Base-by-base conservation (phyloP, 2,888 invertebrate genomes). In the Cyclophora albipunctata region DNA sequence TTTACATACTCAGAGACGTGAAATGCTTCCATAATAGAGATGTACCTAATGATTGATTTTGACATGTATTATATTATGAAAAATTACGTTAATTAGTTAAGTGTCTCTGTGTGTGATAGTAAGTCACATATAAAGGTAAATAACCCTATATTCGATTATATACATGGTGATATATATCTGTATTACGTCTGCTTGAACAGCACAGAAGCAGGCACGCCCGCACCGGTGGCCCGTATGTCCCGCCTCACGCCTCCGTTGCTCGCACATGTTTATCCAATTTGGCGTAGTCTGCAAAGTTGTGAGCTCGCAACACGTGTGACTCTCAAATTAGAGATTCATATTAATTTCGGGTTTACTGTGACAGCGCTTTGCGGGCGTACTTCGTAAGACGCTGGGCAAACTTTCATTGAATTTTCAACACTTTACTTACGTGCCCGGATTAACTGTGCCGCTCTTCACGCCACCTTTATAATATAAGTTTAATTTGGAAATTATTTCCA, bases 261-360 rank as follows among this genome's bases (percentile, higher is more conserved):
- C 77, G 81, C 84, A 83, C 85, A 83, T 86, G 86, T 84, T 86
- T 82, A 87, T 86, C 84, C 84, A 86, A 87, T 86, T 87, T 85
- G 81, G 81, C 80, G 82, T 70, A 78, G 87, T 87, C 87, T 87
- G 87, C 84, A 82, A 87, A 88, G 87, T 87, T 88, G 84, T 63
- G 81, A 84, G 84, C 74, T 81, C 71, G 85, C 81, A 86, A 80
- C 86, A 86, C 83, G 83, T 88, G 87, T 81, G 81, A 73, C 76
- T 81, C 77, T 74, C 78, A 84, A 86, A 88, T 87, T 86, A 85
- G 83, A 82, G 84, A 87, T 88, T 86, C 84, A 86, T 88, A 85
- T 85, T 87, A 86, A 88, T 86, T 86, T 84, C 78, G 73, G 75
- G 75, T 75, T 76, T 75, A 74, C 73, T 75, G 71, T 75, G 78